Conservation (phyloP, 2,888 invertebrate species). For the Drosophila subquinaria region DNA sequence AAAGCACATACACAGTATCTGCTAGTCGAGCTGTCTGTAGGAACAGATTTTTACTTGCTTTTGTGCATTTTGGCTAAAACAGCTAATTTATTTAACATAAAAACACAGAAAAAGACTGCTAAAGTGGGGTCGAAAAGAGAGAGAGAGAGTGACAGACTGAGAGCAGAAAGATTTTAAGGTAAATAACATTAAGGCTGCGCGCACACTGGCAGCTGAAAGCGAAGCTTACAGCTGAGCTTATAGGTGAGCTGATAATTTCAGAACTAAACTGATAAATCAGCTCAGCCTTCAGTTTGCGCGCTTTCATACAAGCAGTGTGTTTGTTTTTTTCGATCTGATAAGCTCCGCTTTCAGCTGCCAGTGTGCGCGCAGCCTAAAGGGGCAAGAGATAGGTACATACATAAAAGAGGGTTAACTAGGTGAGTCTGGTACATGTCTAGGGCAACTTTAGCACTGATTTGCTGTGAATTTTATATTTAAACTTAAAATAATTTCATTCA, state of each 20-base stretch:
- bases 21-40: background rate
- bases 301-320: no score
- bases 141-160: background rate
- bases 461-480: slow-evolving; percentile 3
- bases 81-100: slow-evolving; percentile 57
- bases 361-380: background rate
- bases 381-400: slow-evolving; percentile 12
- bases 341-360: no score
- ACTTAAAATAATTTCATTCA: slow-evolving; percentile 10
- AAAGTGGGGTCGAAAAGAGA: background rate
- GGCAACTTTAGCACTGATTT: slow-evolving; percentile 17
- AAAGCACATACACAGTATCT: background rate
- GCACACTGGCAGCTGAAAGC: no score
- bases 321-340: no score
- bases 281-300: no score
- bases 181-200: slow-evolving; percentile 1
- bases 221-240: no score
- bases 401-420: slow-evolving; percentile 17
- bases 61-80: slow-evolving; percentile 26
- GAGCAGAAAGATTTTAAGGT: background rate
- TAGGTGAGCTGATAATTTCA: no score
- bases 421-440: slow-evolving; percentile 28
- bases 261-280: no score
- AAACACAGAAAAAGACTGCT: slow-evolving; percentile 7
- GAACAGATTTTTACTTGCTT: slow-evolving; percentile 6